Percentiles rank a stretch among this genome's conserved stretches.
Conservation (phyloP, 1,140 invertebrate species). For the Plodia interpunctella region DNA sequence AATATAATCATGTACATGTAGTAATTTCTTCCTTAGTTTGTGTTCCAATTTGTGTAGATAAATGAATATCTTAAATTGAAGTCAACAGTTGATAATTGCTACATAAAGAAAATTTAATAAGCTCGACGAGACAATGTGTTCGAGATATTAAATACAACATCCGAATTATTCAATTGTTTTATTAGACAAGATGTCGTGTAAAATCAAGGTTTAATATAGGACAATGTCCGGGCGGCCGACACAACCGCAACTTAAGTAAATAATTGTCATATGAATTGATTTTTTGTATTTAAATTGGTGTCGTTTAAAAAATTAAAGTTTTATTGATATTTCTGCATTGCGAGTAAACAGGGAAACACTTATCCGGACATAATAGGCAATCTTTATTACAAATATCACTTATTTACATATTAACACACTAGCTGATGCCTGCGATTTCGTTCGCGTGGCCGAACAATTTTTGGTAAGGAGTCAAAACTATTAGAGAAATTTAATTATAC, state of each 20-base stretch:
- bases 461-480: too few species aligned
- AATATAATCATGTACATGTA: not conserved
- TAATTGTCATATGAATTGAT: slow-evolving; percentile 49
- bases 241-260: not conserved
- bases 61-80: not conserved
- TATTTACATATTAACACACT: too few species aligned
- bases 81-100: not conserved
- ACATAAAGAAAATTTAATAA: slow-evolving; percentile 20
- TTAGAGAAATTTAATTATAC: too few species aligned
- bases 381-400: too few species aligned
- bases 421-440: too few species aligned
- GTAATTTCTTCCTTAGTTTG: not conserved
- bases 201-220: slow-evolving; percentile 37
- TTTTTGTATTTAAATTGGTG: slow-evolving; percentile 47
- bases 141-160: slow-evolving; percentile 9
- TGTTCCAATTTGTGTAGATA: not conserved
- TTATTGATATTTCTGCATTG: slow-evolving; percentile 17
- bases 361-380: not conserved
- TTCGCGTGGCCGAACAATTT: too few species aligned
- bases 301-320: slow-evolving; percentile 37
- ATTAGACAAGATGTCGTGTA: slow-evolving; percentile 58
- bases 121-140: slow-evolving; percentile 23
- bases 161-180: slow-evolving; percentile 61
- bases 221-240: slow-evolving; percentile 23
- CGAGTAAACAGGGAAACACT: slow-evolving; percentile 12